Evolutionary conservation across 1,140 invertebrate species (phyloP).

Genomic region (Musca vetustissima): DNA sequence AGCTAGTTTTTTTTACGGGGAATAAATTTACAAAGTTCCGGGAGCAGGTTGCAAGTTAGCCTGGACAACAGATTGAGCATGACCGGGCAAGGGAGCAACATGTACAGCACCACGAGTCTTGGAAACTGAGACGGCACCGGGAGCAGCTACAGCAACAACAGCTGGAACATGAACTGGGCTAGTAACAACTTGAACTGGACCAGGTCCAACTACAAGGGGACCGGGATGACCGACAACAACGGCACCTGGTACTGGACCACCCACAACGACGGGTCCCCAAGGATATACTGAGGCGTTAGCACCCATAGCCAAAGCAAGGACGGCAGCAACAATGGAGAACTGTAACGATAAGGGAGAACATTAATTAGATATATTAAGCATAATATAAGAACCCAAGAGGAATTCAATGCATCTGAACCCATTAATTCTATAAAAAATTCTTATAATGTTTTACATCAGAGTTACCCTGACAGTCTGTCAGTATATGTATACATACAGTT

Average conservation of each 20-base stretch:
- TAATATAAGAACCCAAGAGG: too few species aligned
- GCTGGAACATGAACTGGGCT: background rate
- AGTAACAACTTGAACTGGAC: background rate
- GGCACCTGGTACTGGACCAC: constrained; percentile 27
- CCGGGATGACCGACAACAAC: constrained; percentile 31
- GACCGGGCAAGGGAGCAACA: constrained; percentile 58
- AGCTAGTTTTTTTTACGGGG: background rate
- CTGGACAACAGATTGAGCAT: constrained; percentile 55
- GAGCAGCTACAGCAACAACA: constrained; percentile 38
- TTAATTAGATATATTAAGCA: background rate
- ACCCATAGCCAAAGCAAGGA: constrained; percentile 52
- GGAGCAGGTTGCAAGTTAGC: constrained; percentile 56
- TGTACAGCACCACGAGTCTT: constrained; percentile 59
- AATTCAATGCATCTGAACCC: too few species aligned
- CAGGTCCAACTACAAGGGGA: background rate
- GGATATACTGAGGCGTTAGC: constrained; percentile 46
- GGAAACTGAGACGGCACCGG: constrained; percentile 55
- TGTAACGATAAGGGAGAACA: constrained; percentile 25
- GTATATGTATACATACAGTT: too few species aligned
- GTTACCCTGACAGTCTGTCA: too few species aligned
- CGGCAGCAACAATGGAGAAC: constrained; percentile 55
- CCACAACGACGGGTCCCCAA: constrained; percentile 22
- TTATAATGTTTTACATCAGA: too few species aligned
- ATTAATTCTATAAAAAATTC: too few species aligned
- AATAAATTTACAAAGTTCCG: constrained; percentile 54